These are phyloP conservation scores for Dorcus hopei DNA, from an alignment of 2,888 invertebrate genomes.

Conservation along the genomic window DNA sequence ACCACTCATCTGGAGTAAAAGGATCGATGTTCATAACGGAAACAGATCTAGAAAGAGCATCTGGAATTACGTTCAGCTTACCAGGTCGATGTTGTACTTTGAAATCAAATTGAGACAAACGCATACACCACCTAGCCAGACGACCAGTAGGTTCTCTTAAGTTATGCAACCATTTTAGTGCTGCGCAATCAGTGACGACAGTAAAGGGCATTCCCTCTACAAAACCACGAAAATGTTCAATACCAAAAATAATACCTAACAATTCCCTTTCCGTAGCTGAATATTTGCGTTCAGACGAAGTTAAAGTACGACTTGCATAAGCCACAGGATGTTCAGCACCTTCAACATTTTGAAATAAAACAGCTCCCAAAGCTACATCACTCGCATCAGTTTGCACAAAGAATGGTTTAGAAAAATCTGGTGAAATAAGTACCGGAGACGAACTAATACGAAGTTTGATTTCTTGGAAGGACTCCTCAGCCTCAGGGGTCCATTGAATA, in stretches of 20 bases:
- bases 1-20: no score
- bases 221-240: conserved; percentile 24
- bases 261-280: conserved; percentile 20
- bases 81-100: no score
- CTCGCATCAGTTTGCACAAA: conserved; percentile 31
- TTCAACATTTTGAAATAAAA: conserved; percentile 24
- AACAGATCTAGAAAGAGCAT: no score
- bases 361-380: conserved; percentile 25
- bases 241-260: conserved; percentile 14
- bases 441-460: conserved; percentile 28
- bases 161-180: conserved; percentile 27
- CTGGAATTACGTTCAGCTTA: no score
- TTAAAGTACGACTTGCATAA: conserved; percentile 19
- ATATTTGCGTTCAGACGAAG: conserved; percentile 13
- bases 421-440: conserved; percentile 25
- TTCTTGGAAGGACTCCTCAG: conserved; percentile 24
- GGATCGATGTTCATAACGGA: no score
- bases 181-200: conserved; percentile 30
- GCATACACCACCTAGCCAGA: conserved; percentile 27
- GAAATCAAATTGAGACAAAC: conserved; percentile 21
- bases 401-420: conserved; percentile 30
- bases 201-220: no score
- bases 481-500: conserved; percentile 5
- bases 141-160: conserved; percentile 29
- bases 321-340: conserved; percentile 20